Conservation (phyloP, 2,797 vertebrate genomes). For the Salmo trutta region DNA sequence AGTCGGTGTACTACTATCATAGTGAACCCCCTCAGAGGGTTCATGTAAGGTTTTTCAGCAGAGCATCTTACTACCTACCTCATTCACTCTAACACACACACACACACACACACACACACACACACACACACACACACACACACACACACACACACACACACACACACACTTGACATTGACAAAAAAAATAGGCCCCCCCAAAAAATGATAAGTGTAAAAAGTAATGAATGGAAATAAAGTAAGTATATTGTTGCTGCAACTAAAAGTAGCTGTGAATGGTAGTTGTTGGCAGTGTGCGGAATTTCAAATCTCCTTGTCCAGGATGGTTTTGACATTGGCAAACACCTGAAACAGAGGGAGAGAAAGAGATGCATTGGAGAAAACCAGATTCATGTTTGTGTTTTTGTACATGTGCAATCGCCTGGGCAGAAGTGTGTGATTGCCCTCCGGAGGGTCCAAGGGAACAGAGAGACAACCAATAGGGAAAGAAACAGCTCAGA, state of each 20-base stretch:
- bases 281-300: slow-evolving; percentile 35
- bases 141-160: slow-evolving; percentile 27
- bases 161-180: slow-evolving; percentile 41
- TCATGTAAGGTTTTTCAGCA: slow-evolving; percentile 19
- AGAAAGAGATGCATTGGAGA: slow-evolving; percentile 29
- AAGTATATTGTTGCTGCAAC: slow-evolving; percentile 47
- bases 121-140: slow-evolving; percentile 27
- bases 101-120: slow-evolving; percentile 9
- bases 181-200: slow-evolving; percentile 24
- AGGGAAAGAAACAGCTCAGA: background rate
- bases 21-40: slow-evolving; percentile 12
- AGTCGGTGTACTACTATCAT: slow-evolving; percentile 3
- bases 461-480: background rate
- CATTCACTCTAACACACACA: slow-evolving; percentile 1
- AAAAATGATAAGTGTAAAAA: slow-evolving; percentile 62
- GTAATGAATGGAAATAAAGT: slow-evolving; percentile 54
- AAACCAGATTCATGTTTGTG: background rate
- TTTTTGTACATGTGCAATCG: background rate
- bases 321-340: slow-evolving; percentile 86
- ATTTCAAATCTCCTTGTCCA: slow-evolving; percentile 87
- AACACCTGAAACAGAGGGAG: slow-evolving; percentile 84
- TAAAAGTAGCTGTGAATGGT: slow-evolving; percentile 46
- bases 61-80: slow-evolving; percentile 36
- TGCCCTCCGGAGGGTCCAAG: no score
- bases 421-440: background rate